These are phyloP conservation scores for Trachemys scripta DNA, from an alignment of 2,113 vertebrate species.

Conservation along the genomic window DNA sequence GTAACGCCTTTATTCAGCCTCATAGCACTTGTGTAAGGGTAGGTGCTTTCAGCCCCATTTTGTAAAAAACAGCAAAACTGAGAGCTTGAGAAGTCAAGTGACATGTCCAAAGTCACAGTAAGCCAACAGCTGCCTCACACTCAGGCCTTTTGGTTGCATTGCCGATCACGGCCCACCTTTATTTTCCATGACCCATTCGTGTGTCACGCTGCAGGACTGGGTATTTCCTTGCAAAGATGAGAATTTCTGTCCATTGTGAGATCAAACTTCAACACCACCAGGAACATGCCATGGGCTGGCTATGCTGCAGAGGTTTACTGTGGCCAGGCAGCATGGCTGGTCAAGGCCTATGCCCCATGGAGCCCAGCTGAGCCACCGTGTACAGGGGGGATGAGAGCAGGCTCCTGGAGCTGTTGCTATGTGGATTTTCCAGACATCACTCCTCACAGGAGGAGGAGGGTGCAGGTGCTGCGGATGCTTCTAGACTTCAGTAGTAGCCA, in stretches of 20 bases:
- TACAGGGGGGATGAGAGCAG: background rate
- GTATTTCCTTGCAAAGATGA: background rate
- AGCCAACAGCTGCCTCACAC: background rate
- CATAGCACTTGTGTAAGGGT: background rate
- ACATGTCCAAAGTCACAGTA: background rate
- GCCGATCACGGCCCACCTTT: background rate
- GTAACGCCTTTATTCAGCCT: background rate
- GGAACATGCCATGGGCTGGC: background rate
- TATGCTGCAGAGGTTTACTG: background rate
- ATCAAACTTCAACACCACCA: background rate
- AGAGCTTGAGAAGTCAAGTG: background rate
- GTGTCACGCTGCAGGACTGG: background rate
- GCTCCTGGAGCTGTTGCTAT: background rate
- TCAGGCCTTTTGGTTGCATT: background rate
- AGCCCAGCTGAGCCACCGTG: background rate
- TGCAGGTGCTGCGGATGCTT: background rate
- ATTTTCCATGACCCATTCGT: background rate
- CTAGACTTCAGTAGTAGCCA: fast-evolving
- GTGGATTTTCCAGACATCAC: background rate
- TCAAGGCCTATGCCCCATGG: no score
- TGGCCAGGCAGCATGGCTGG: background rate
- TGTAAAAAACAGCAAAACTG: background rate
- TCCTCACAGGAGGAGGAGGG: background rate
- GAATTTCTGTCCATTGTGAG: background rate
- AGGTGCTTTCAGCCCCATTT: background rate